These are phyloP conservation scores for Noctua comes DNA, from an alignment of 2,888 invertebrate genomes.

Conservation along the genomic window DNA sequence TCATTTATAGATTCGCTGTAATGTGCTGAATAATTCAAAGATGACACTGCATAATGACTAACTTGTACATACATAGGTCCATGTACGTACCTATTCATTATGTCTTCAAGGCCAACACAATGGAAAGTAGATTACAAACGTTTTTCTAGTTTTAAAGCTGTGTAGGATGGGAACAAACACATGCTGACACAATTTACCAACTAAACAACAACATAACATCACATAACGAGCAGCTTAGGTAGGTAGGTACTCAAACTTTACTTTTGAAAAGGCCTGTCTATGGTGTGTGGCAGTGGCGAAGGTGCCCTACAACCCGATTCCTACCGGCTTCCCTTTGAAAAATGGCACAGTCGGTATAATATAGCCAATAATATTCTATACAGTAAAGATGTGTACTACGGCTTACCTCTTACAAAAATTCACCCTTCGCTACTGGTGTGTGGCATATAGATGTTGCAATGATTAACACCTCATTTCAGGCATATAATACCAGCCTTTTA, in stretches of 20 bases:
- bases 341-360: too few species aligned
- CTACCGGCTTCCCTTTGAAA: too few species aligned
- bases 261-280: neutral
- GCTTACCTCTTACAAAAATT: too few species aligned
- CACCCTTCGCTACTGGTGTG: too few species aligned
- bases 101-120: conserved; percentile 13
- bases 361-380: too few species aligned
- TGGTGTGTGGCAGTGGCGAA: too few species aligned
- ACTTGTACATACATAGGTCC: neutral
- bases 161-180: conserved; percentile 40
- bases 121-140: conserved; percentile 25
- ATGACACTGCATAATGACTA: neutral
- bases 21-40: neutral
- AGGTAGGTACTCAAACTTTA: neutral
- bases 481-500: neutral
- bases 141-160: conserved; percentile 10
- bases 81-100: neutral
- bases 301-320: too few species aligned
- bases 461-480: neutral
- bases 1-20: neutral
- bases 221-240: neutral
- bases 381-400: too few species aligned
- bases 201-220: neutral
- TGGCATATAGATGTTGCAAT: too few species aligned
- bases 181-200: conserved; percentile 31